Conservation (phyloP, 2,797 vertebrate genomes). For the Brotula barbata region DNA sequence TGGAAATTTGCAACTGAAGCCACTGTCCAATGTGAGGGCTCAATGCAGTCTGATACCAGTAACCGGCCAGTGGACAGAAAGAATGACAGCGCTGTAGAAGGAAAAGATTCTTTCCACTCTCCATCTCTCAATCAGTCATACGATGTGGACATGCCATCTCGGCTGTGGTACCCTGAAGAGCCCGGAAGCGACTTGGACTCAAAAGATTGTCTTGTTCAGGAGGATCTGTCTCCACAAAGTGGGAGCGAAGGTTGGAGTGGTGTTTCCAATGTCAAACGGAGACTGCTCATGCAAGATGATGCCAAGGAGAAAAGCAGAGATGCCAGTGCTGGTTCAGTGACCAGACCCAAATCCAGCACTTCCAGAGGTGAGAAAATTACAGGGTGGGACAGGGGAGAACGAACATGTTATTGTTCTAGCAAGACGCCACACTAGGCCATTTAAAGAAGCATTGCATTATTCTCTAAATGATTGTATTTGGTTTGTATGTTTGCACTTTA, state of each 20-base stretch:
- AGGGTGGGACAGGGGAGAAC: too few species aligned
- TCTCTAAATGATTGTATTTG: too few species aligned
- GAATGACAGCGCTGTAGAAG: conserved; percentile 14
- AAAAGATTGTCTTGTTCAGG: conserved; percentile 15
- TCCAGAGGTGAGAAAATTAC: conserved; percentile 57
- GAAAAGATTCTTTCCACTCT: conserved; percentile 21
- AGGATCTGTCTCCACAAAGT: conserved; percentile 64
- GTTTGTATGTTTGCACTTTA: too few species aligned
- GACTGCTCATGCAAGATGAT: conserved; percentile 72
- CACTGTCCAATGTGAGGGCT: neutral
- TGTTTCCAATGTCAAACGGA: conserved; percentile 72
- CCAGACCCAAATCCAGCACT: conserved; percentile 49
- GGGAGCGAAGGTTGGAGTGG: conserved; percentile 41
- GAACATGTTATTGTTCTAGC: too few species aligned
- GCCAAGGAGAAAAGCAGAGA: neutral
- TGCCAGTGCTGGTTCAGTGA: neutral
- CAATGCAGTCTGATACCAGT: conserved; percentile 50
- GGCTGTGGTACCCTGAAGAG: conserved; percentile 63
- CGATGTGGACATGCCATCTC: conserved; percentile 73
- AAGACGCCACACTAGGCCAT: too few species aligned
- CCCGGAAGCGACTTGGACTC: conserved; percentile 2
- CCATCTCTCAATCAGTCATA: conserved; percentile 71
- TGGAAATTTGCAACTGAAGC: conserved; percentile 33
- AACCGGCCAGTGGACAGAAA: conserved; percentile 29
- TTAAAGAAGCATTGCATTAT: too few species aligned